A percentile compares a stretch with the other conserved stretches of the same genome.
Evolutionary conservation across 2,797 vertebrate genomes (phyloP).

Genomic region (Poecilia wingei): DNA sequence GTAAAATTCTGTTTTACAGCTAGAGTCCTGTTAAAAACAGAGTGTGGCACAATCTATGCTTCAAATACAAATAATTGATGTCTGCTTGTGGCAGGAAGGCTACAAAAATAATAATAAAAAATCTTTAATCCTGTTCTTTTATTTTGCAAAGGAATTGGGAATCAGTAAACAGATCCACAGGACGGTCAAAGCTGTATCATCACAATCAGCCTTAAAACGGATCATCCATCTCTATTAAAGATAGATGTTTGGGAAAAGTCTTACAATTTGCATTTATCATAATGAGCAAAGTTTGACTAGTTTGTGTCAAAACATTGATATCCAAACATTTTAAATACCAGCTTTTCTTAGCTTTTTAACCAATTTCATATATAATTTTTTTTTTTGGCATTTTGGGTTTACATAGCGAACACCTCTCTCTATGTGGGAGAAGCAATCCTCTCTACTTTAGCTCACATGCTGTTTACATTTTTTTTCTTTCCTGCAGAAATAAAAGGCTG

Average conservation of each 20-base stretch:
- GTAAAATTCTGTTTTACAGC: not conserved
- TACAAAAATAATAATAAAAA: not conserved
- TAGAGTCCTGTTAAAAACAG: not conserved
- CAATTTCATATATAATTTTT: not conserved
- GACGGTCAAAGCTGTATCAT: not conserved
- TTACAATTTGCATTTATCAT: not conserved
- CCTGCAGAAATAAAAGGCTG: conserved; percentile 46
- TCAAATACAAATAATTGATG: not conserved
- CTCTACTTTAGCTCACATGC: conserved; percentile 31
- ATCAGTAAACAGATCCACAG: not conserved
- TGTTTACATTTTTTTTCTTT: conserved; percentile 39
- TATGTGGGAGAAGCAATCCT: conserved; percentile 12
- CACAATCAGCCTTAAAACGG: not conserved
- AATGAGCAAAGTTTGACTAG: not conserved
- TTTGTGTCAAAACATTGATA: not conserved
- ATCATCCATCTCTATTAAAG: not conserved
- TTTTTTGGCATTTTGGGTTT: conserved; percentile 11
- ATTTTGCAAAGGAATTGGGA: not conserved
- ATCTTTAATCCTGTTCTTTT: not conserved
- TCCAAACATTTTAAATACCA: not conserved
- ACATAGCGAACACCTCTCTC: conserved; percentile 11
- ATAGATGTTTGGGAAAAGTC: not conserved
- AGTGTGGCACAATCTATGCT: not conserved
- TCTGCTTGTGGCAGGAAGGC: not conserved
- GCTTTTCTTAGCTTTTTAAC: not conserved